Evolutionary conservation across 2,113 vertebrate genomes (phyloP), one percentile per base, ranked within the genome.

Genomic region (Rhabdornis inornatus): DNA sequence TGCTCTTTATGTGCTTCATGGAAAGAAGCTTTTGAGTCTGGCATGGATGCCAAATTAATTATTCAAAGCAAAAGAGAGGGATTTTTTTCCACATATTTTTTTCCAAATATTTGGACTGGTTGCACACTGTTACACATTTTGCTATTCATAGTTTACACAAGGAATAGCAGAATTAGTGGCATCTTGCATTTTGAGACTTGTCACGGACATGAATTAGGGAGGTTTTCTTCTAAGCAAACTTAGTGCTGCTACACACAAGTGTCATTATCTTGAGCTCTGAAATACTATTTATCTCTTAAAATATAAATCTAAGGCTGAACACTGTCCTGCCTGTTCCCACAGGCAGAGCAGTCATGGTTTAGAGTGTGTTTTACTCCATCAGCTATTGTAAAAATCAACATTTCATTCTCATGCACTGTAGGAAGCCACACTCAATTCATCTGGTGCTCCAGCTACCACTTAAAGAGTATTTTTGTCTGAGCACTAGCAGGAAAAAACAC

Each of bases 21-120:
- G 1, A 95, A 94, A 94, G 70, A 85, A 91, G 94, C 81, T 88
- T 96, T 88, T 72, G 57, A 77, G 47, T 85, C 63, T 9, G 2
- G 71, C 47, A 69, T 39, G 82, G 84, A 39, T 91, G 91, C 66
- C 91, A 93, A 94, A 94, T 90, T 87, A 92, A 95, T 95, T 95
- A 92, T 87, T 94, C 91, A 77, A 80, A 94, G 89, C 50, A 50
- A 94, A 83, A 60, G 57, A 71, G n/a, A 79, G 9, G 10, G 27
- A 50, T 77, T 85, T 83, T 92, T 78, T 87, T 92, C 2, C 47
- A 35, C 45, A 45, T 77, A 83, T 83, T 92, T 87, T 75, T 78
- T 87, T 92, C 2, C 47, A 15, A 94, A 35, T 88, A 82, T 90
- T 94, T 95, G 87, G 63, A 85, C 63, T 7, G 6, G 9, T 42